Percentiles rank a stretch among this genome's conserved stretches.
phyloP scores from a whole-genome alignment of 1,140 invertebrate species.

The Drosophila pachea region DNA sequence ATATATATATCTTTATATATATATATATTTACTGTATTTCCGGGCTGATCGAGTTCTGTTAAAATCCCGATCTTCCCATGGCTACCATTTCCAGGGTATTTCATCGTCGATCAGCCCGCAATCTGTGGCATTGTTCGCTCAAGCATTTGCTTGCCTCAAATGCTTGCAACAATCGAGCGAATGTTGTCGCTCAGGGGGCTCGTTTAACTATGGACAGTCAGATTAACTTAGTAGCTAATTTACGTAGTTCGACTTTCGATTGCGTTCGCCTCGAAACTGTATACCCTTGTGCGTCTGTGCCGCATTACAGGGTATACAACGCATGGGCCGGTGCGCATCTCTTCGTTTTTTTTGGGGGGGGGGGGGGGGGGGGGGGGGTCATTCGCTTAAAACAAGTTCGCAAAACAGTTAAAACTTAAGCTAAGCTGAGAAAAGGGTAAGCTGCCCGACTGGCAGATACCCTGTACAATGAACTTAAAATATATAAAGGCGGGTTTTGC shows the following conservation, averaged over 20 bases:
- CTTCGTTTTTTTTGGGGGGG: not conserved
- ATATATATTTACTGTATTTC: too few relatives aligned
- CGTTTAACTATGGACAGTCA: slow-evolving; percentile 47
- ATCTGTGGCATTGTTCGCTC: slow-evolving; percentile 18
- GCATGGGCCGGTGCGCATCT: not conserved
- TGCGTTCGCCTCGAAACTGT: too few relatives aligned
- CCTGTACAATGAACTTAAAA: slow-evolving; percentile 1
- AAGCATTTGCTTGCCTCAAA: slow-evolving; percentile 43
- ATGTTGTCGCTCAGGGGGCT: slow-evolving; percentile 7
- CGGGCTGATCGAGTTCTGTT: too few relatives aligned
- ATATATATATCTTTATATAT: too few relatives aligned
- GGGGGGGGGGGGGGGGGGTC: too few relatives aligned
- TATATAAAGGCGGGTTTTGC: not conserved
- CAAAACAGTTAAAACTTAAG: slow-evolving; percentile 1
- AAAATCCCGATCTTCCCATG: too few relatives aligned
- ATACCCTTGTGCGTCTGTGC: slow-evolving; percentile 2
- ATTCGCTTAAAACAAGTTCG: slow-evolving; percentile 6
- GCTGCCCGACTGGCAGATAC: slow-evolving; percentile 18
- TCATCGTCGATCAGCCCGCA: not conserved
- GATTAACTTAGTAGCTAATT: slow-evolving; percentile 48
- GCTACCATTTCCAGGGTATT: not conserved
- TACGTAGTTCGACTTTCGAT: slow-evolving; percentile 26
- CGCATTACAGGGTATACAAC: slow-evolving; percentile 15
- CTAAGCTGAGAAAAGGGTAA: not conserved
- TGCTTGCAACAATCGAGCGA: slow-evolving; percentile 40